Percentiles rank a stretch among this genome's conserved stretches.
Conservation (phyloP, 2,113 vertebrate species). For the Atlantisia rogersi region DNA sequence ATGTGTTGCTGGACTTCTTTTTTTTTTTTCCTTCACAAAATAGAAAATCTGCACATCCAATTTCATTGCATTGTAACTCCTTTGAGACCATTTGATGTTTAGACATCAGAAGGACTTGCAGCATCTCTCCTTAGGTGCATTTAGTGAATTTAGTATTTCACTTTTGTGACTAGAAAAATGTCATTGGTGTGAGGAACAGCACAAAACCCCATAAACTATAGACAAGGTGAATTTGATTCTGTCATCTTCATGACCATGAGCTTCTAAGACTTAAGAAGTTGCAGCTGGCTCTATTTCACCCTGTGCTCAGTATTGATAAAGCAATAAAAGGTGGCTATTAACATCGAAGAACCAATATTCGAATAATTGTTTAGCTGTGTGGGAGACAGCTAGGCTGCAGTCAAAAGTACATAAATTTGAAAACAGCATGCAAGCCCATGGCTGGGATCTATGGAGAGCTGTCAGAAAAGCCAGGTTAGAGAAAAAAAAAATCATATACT, state of each 20-base stretch:
- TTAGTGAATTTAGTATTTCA: constrained; percentile 51
- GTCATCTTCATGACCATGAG: constrained; percentile 33
- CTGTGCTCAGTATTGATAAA: constrained; percentile 25
- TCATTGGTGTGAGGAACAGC: constrained; percentile 9
- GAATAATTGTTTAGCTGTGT: constrained; percentile 34
- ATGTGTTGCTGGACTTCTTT: neutral
- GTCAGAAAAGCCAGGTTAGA: neutral
- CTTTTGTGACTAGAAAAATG: constrained; percentile 36
- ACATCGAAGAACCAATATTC: constrained; percentile 29
- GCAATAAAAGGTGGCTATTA: constrained; percentile 41
- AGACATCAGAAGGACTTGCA: neutral
- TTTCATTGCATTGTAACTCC: neutral
- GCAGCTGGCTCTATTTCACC: constrained; percentile 21
- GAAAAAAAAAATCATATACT: neutral
- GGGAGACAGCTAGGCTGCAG: neutral
- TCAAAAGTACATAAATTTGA: constrained; percentile 44
- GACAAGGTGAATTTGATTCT: constrained; percentile 30
- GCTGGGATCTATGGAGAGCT: neutral
- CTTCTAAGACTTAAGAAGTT: constrained; percentile 46
- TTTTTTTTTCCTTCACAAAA: neutral
- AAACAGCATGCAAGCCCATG: neutral
- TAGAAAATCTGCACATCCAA: neutral
- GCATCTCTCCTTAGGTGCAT: neutral
- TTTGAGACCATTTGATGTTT: neutral
- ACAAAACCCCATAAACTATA: constrained; percentile 32